Evolutionary conservation across 1,140 invertebrate species (phyloP).

Genomic region (Cydia amplana): DNA sequence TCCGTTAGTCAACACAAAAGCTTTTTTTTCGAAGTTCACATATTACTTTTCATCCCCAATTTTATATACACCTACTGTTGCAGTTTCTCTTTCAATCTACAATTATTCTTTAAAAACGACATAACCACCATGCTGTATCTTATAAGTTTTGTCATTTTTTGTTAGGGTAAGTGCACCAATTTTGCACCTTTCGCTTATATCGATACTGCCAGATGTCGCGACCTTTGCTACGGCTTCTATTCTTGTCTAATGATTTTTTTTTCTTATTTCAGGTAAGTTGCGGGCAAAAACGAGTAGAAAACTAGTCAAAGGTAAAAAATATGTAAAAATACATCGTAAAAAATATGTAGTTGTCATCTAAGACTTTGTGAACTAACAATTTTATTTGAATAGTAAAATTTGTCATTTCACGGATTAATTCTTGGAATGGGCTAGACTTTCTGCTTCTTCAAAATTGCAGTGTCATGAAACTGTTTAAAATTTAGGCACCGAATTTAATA

Average conservation of each 20-base stretch:
- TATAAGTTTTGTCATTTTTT: neutral
- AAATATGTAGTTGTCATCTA: neutral
- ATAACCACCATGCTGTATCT: neutral
- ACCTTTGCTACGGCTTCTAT: conserved; percentile 51
- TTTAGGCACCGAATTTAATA: too few relatives aligned
- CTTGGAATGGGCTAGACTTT: too few relatives aligned
- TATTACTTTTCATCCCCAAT: conserved; percentile 11
- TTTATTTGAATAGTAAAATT: too few relatives aligned
- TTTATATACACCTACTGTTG: conserved; percentile 11
- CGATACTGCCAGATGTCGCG: conserved; percentile 43
- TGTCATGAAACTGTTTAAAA: too few relatives aligned
- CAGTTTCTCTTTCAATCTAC: conserved; percentile 17
- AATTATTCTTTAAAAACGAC: neutral
- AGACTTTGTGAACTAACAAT: too few relatives aligned
- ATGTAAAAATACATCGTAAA: too few relatives aligned
- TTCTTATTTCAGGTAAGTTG: conserved; percentile 56
- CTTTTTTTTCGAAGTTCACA: neutral
- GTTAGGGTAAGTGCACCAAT: conserved; percentile 2
- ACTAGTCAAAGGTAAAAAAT: conserved; percentile 30
- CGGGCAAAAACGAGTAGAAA: conserved; percentile 40
- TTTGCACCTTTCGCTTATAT: conserved; percentile 30
- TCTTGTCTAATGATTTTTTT: conserved; percentile 53
- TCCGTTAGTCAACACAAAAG: conserved; percentile 9
- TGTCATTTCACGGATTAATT: too few relatives aligned
- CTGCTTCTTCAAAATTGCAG: too few relatives aligned